Base-by-base conservation (phyloP, 2,888 invertebrate genomes). In the Sinodicranocentrus sp. region DNA sequence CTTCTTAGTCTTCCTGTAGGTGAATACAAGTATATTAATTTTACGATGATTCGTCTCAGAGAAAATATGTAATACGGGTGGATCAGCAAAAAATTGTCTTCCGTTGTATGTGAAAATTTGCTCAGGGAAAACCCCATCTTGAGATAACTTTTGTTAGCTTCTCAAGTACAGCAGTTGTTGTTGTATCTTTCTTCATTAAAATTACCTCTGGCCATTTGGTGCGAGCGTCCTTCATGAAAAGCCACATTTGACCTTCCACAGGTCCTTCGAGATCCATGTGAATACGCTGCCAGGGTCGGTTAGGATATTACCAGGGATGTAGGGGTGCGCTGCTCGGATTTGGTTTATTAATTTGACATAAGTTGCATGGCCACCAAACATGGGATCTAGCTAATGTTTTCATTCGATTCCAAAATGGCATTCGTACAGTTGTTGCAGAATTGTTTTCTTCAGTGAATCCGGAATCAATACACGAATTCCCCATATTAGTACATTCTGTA, bases 191-290 rank as follows among this genome's bases (percentile, higher is more conserved):
- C 15, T 76, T 15, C 39, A 84, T 44, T 17, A 25, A 28, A 28
- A 25, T 70, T 0, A 77, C 83, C 65, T 84, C 84, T 19, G 86
- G 84, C 86, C 86, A 86, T 65, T 86, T 84, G 15, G 61, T 48
- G 13, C 78, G 71, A 0, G 86, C 84, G 43, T 86, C 86, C 0
- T 78, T 54, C 3, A 84, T 39, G n/a, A 86, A 44, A 0, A 86
- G 39, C 84, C 84, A 86, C 63, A 65, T 82, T 2, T 67, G 54
- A n/a, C 48, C 59, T 6, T 63, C 21, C n/a, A 75, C 82, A 1
- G 86, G 86, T 1, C 86, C 86, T n/a, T 80, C 84, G 3, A 84
- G 25, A 19, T 84, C 79, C 13, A 80, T 57, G 65, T 84, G 84
- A 0, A 84, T 23, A 0, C 84, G 23, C 19, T 82, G 80, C 84